Percentiles rank a stretch among this genome's conserved stretches.
These are phyloP conservation scores for Psilopogon haemacephalus DNA, from an alignment of 2,113 vertebrate species.

Conservation along the genomic window DNA sequence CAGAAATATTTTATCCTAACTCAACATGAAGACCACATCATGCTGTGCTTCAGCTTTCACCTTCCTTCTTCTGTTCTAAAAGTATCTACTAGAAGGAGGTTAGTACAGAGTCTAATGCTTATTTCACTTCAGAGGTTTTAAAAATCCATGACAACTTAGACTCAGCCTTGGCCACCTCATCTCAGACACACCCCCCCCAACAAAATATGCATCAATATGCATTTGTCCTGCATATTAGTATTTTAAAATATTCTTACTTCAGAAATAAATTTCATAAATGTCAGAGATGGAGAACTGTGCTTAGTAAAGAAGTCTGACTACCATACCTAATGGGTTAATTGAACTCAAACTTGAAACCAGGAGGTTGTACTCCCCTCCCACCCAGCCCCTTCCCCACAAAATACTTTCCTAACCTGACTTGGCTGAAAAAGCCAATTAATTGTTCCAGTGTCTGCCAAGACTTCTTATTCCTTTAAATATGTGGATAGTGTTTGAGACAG, in stretches of 20 bases:
- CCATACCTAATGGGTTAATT: conserved; percentile 40
- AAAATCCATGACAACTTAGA: background rate
- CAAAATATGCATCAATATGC: no score
- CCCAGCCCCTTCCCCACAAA: background rate
- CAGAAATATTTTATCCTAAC: background rate
- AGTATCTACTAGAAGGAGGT: background rate
- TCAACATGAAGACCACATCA: background rate
- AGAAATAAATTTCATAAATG: background rate
- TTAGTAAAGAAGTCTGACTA: background rate
- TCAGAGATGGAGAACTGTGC: background rate
- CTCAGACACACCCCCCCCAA: background rate
- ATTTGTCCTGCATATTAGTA: background rate
- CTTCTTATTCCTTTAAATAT: conserved; percentile 64
- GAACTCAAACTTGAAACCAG: conserved; percentile 26
- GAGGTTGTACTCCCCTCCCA: background rate
- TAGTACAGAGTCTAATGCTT: background rate
- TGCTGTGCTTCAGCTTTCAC: background rate
- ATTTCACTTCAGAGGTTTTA: background rate
- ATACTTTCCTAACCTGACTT: conserved; percentile 74
- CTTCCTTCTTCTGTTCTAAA: background rate
- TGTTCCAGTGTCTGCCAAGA: conserved; percentile 71
- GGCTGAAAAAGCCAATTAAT: conserved; percentile 77
- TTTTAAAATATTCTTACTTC: background rate
- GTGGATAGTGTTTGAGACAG: conserved; percentile 53
- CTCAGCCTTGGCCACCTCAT: background rate